These are phyloP conservation scores for Albula glossodonta DNA, from an alignment of 2,113 vertebrate species.

Conservation along the genomic window DNA sequence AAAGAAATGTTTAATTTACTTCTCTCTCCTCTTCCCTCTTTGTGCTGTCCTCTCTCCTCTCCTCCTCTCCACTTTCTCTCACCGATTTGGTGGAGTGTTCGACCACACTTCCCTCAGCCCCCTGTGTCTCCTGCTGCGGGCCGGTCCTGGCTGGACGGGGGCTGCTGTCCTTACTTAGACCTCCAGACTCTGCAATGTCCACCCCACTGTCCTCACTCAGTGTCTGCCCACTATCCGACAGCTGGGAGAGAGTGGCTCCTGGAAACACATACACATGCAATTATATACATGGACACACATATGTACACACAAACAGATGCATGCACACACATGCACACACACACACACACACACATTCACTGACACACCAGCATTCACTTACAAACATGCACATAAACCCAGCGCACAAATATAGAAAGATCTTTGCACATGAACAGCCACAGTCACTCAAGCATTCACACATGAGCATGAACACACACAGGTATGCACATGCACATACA, in stretches of 20 bases:
- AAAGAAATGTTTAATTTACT: background rate
- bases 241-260: conserved; percentile 89
- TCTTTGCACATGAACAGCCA: background rate
- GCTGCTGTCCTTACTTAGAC: conserved; percentile 76
- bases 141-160: conserved; percentile 69
- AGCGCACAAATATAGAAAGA: background rate
- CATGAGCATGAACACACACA: conserved; percentile 6
- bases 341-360: background rate
- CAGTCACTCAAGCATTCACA: background rate
- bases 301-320: background rate
- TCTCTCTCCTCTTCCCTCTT: background rate
- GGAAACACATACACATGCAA: conserved; percentile 19
- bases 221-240: conserved; percentile 94
- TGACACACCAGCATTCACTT: too few species aligned
- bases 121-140: conserved; percentile 54
- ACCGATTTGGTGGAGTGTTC: conserved; percentile 73
- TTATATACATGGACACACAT: background rate
- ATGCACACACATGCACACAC: conserved; percentile 9
- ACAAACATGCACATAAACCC: background rate
- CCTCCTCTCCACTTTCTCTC: conserved; percentile 44
- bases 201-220: conserved; percentile 97
- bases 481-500: conserved; percentile 21
- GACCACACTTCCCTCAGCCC: conserved; percentile 25
- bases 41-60: background rate
- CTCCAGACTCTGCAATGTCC: conserved; percentile 84